These are phyloP conservation scores for Chloroclysta siterata DNA, from an alignment of 2,888 invertebrate species.

Conservation along the genomic window DNA sequence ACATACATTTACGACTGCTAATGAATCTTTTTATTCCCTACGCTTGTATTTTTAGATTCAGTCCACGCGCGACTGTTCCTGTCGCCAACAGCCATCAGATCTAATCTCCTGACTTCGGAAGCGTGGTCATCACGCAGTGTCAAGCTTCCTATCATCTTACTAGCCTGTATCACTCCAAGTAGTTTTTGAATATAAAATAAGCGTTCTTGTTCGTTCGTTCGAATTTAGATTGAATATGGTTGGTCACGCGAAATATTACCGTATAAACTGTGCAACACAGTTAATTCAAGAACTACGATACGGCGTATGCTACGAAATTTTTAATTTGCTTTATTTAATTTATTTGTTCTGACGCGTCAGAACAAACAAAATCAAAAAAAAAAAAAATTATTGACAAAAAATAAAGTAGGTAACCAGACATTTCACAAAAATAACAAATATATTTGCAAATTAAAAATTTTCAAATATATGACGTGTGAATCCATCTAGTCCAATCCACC, in stretches of 20 bases:
- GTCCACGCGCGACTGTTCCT: slow-evolving; percentile 32
- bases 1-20: slow-evolving; percentile 25
- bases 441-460: too few relatives aligned
- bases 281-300: not conserved
- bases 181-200: not conserved
- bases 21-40: slow-evolving; percentile 13
- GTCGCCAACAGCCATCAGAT: slow-evolving; percentile 36
- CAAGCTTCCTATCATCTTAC: slow-evolving; percentile 14
- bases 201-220: not conserved
- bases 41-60: slow-evolving; percentile 30
- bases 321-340: too few relatives aligned
- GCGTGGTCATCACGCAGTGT: slow-evolving; percentile 32
- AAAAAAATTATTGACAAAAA: too few relatives aligned
- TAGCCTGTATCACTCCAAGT: not conserved
- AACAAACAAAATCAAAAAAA: too few relatives aligned
- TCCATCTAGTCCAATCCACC: too few relatives aligned
- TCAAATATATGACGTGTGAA: too few relatives aligned
- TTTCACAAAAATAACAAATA: too few relatives aligned
- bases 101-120: slow-evolving; percentile 38
- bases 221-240: slow-evolving; percentile 8
- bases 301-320: not conserved
- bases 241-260: not conserved
- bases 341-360: too few relatives aligned
- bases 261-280: too few relatives aligned
- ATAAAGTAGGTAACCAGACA: too few relatives aligned